Evolutionary conservation across 2,888 invertebrate genomes (phyloP), one percentile per base, ranked within the genome.

Genomic region (Trileptium ribeirensis): DNA sequence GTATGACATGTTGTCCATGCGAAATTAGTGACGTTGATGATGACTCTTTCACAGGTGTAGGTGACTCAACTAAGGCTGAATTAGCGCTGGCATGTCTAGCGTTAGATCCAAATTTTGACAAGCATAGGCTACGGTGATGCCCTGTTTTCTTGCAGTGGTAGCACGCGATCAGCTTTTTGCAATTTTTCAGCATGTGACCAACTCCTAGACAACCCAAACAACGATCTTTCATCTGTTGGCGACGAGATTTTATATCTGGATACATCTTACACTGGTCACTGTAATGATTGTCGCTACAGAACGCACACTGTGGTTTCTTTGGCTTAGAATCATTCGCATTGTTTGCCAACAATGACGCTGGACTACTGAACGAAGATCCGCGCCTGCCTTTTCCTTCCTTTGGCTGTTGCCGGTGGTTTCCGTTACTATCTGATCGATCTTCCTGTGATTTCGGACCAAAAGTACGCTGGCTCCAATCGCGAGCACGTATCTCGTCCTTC

Each of bases 121-220:
- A 24, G 77, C 77, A 75, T 38, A 75, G 15, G 39, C 77, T 75
- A 36, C 77, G 51, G 24, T 51, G 51, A 51, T 51, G 51, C 24
- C 8, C 24, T 24, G 51, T 15, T 51, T 51, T 51, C 37, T 75
- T 75, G 77, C 77, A 75, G 38, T 75, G 36, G 39, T 33, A 75
- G 37, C 77, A 75, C 24, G 37, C 3, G 8, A 24, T 34, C 15
- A 15, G 8, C n/a, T n/a, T 34, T 34, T 2, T 29, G 36, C 77
- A 75, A 38, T 75, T n/a, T 75, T 38, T 75, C 37, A 38, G 2
- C 37, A 39, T 8, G n/a, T 75, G 77, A 37, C 77, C 77, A 3
- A 15, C n/a, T 24, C 15, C 39, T 2, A 75, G 77, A 38, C 77
- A 75, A 29, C 8, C n/a, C 33, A 38, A 75, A n/a, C 77, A 75